Evolutionary conservation across 2,888 invertebrate genomes (phyloP), one percentile per base, ranked within the genome.

Genomic region (Drosophila austrosaltans): DNA sequence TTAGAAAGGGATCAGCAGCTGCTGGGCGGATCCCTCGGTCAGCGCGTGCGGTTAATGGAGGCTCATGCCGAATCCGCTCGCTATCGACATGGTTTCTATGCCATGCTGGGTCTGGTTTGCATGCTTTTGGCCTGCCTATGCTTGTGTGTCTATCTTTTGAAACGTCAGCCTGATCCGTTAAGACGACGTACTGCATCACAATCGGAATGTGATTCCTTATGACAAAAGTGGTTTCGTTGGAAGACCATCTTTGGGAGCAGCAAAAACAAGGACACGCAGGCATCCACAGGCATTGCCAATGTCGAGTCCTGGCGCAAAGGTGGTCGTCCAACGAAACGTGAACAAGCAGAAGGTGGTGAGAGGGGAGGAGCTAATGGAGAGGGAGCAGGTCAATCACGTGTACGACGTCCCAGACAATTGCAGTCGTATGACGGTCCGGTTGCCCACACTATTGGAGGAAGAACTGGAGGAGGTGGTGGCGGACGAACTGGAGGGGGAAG

Each of bases 181-280:
- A 78, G 78, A 3, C 20, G 77, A 53, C 75, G 74, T 62, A 74
- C 87, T 20, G 70, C 76, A 5, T 83, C 78, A 0, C 65, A 42
- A 0, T 73, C 69, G 72, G 89, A 77, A 4, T 78, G 72, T 42
- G 81, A 81, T 42, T 66, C 85, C 32, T 91, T 92, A 91, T 91
- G 93, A 93, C 93, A 91, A 76, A 92, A 90, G 89, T 91, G 91
- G 88, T 90, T 90, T 81, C 82, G 89, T 87, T 91, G 92, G 77
- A 84, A 90, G 84, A 87, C 82, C 76, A 84, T 91, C 76, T 90
- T 90, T 77, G 82, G 89, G 42, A 70, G 85, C 30, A 66, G 72
- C 25, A 65, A 63, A 54, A 76, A 63, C 30, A 56, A 57, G 75
- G 71, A 75, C 69, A 56, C 78, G 60, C 59, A 61, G 54, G 63